Evolutionary conservation across 2,888 invertebrate genomes (phyloP), one percentile per base, ranked within the genome.

Genomic region (Ectemnius continuus): DNA sequence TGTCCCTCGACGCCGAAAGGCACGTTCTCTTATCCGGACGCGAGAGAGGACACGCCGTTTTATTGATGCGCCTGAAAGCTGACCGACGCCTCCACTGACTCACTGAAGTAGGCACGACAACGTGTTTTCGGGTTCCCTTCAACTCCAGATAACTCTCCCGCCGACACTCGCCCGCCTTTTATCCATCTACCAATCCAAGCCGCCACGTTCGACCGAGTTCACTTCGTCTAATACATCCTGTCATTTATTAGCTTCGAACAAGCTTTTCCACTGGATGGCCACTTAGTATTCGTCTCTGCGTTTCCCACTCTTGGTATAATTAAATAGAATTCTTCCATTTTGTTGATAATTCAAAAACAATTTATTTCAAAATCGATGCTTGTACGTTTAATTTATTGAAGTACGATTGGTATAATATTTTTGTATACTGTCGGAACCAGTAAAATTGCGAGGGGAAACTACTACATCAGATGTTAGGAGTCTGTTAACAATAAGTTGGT

Each of bases 1-100:
- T 75, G 71, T 75, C 70, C 48, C 16, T 36, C 66, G 73, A 36
- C 69, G 70, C 70, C 73, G 61, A 23, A 66, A 63, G 71, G 64
- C 60, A 66, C 48, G 65, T 36, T 46, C 20, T 45, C 52, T 74
- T 77, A 73, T 73, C 70, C 61, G 8, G 14, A 2, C 16, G 6
- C 26, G 20, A 23, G 6, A 23, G 52, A 66, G 46, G 26, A 59
- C 73, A 45, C n/a, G 46, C 67, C 52, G 73, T 64, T 82, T 78
- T 75, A 78, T 80, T 73, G 67, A 28, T 11, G 23, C 61, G 23
- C 52, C 52, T 26, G 52, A 58, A 26, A 8, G 14, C 47, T 56
- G 68, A 14, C 45, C 26, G 62, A 23, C 47, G 46, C 46, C 52
- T 28, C 65, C 52, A 60, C 52, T 48, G 16, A 67, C 70, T 74